Evolutionary conservation across 2,888 invertebrate species (phyloP).

Genomic region (Lepidochitona cinerea): DNA sequence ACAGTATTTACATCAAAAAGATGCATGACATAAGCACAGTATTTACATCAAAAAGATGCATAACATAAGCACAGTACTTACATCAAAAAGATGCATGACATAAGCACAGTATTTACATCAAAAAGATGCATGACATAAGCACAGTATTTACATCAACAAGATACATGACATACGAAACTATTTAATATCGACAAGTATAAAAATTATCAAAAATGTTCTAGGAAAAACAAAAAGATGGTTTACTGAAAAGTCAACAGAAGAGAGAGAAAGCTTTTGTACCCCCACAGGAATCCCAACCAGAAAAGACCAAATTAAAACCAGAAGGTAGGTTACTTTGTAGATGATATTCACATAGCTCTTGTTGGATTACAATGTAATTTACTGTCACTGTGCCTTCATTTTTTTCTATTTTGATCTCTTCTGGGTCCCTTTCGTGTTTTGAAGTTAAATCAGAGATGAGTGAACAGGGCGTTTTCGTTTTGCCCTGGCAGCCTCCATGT

Average conservation of each 20-base stretch:
- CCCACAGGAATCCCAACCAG: conserved; percentile 68
- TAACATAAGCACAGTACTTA: no score
- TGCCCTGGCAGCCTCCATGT: no score
- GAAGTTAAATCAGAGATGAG: no score
- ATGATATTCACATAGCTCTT: no score
- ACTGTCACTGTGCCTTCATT: neutral
- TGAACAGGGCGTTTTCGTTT: no score
- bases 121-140: neutral
- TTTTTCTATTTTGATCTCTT: neutral
- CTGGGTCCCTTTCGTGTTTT: neutral
- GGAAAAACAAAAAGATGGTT: conserved; percentile 72
- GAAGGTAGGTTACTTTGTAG: conserved; percentile 16
- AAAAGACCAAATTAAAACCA: conserved; percentile 39
- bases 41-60: no score
- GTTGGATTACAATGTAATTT: neutral
- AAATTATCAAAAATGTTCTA: no score
- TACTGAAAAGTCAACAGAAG: conserved; percentile 79
- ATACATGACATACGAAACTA: no score
- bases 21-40: no score
- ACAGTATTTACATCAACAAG: no score
- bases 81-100: neutral
- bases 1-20: no score
- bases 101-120: neutral
- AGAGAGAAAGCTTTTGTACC: conserved; percentile 87
- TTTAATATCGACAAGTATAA: no score